These are phyloP conservation scores for Enteromius argenteus DNA, from an alignment of 2,797 vertebrate species.

Conservation along the genomic window DNA sequence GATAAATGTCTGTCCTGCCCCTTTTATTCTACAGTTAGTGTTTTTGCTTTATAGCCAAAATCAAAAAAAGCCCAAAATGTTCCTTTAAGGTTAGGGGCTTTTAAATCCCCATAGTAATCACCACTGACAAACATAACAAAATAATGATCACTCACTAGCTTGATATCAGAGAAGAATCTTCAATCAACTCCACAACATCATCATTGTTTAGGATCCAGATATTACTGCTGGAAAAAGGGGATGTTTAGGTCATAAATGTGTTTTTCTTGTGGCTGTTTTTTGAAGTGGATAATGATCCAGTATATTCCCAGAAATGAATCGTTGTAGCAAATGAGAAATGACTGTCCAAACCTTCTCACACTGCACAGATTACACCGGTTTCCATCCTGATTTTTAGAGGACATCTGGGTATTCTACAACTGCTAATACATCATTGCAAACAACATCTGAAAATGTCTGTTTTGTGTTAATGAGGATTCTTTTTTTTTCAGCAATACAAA, in stretches of 20 bases:
- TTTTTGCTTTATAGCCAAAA: background rate
- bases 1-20: background rate
- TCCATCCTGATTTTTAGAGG: slow-evolving; percentile 17
- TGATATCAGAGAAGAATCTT: background rate
- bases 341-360: background rate
- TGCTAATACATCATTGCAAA: background rate
- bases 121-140: background rate
- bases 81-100: background rate
- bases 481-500: background rate
- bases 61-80: background rate
- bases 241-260: slow-evolving; percentile 4
- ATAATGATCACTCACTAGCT: slow-evolving; percentile 9
- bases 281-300: slow-evolving; percentile 24
- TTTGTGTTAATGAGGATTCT: slow-evolving; percentile 2
- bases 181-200: background rate
- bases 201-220: background rate
- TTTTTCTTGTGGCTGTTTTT: background rate
- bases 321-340: slow-evolving; percentile 6
- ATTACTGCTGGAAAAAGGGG: background rate
- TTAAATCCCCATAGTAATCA: background rate
- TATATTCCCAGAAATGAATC: slow-evolving; percentile 15
- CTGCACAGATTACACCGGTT: background rate
- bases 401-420: background rate
- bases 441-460: slow-evolving; percentile 2
- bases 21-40: background rate